Evolutionary conservation across 2,888 invertebrate species (phyloP), one percentile per base, ranked within the genome.

Genomic region (Yponomeuta malinellus): DNA sequence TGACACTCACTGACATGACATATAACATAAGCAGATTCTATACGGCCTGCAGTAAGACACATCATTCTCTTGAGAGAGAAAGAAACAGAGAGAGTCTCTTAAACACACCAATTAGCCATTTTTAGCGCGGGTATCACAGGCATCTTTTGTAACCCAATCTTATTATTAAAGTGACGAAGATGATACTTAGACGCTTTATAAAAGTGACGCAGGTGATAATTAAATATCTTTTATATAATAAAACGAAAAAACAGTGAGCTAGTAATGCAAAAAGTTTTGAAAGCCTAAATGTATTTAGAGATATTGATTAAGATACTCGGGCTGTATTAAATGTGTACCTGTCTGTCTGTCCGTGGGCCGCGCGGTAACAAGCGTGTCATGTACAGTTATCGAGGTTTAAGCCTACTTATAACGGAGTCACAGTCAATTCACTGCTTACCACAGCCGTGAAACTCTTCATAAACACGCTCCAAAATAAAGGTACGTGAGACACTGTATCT

Each of bases 291-390:
- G 48, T 48, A 68, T 29, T 68, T 68, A 52, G 10, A 68, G 68
- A 68, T 68, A 68, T 68, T 23, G 68, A 68, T 68, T 68, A 52
- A 68, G 68, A 68, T 68, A 68, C 48, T 52, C 23, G 31, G 31
- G 31, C 23, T 31, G 48, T 48, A 68, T 68, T 68, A 52, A 68
- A 68, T 68, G 67, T 37, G 33, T 37, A 37, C 64, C 37, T 67
- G 52, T 68, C 68, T 31, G 68, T 68, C 33, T 67, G 52, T 68
- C 68, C 48, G 68, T 68, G 52, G 68, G 68, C 37, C 68, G 52
- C 52, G 68, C 48, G 68, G 68, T 68, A 68, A 68, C 68, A 68
- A 68, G 68, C 68, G 68, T 68, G 68, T 52, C 68, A 68, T 29
- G 68, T 68, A 68, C 68, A 68, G 68, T 68, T 68, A 68, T 52